Evolutionary conservation across 2,113 vertebrate genomes (phyloP), one percentile per base, ranked within the genome.

Genomic region (Pao palembangensis): DNA sequence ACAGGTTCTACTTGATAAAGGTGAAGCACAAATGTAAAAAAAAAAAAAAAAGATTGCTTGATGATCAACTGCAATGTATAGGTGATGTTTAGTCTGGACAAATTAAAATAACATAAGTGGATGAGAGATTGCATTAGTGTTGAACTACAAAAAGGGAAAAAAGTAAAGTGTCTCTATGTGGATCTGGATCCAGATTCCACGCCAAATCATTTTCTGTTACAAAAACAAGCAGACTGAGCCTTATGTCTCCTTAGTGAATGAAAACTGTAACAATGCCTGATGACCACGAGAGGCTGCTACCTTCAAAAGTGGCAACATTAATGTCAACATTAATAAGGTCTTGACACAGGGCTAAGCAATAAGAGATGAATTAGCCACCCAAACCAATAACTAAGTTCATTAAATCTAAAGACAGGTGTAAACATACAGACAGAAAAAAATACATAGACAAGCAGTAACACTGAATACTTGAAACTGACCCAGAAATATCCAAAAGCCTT

Each of bases 391-490:
- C 49, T 52, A 60, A 67, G 56, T 67, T 62, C 31, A 58, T 59
- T 58, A 67, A 49, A 8, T 43, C 47, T 73, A 62, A 51, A 59
- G 25, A 31, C 54, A 50, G 61, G 82, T 20, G 75, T 87, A 82
- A 88, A 88, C 84, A 69, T 43, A 61, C 44, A n/a, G 19, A 23
- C 43, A 61, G 73, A 73, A 62, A 59, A 71, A 55, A 23, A 80
- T 44, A 13, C 58, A 46, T 18, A 56, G 51, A 69, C 43, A 71
- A 74, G 42, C 53, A 65, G 55, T 80, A 51, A 65, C 52, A 69
- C 41, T 51, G 34, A 63, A 58, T 21, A 66, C 61, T 49, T 70
- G 44, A 75, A 78, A 65, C 46, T 19, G 64, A 77, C 54, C 53
- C 43, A 19, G 31, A 63, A 67, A 71, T 51, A 51, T 2, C 17